Evolutionary conservation across 1,140 invertebrate genomes (phyloP).

Genomic region (Brachionus asplanchnoidis): DNA sequence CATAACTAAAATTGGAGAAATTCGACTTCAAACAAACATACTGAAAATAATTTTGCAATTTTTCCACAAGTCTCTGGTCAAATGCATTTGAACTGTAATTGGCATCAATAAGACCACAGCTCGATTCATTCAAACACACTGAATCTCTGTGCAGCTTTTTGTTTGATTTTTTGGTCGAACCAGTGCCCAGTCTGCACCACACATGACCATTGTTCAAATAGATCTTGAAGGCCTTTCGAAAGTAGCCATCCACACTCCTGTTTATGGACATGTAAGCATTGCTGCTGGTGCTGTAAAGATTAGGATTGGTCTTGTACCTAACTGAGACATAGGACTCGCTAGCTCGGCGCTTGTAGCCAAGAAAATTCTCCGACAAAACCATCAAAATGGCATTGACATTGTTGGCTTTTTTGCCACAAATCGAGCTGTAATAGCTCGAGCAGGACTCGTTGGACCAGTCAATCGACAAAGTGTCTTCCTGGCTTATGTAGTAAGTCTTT

Average conservation of each 20-base stretch:
- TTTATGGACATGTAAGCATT: not conserved
- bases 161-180: not conserved
- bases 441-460: not conserved
- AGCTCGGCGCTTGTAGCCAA: not conserved
- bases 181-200: not conserved
- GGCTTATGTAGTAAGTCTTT: not conserved
- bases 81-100: not conserved
- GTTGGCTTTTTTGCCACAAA: not conserved
- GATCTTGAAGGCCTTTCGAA: not conserved
- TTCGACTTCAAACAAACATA: constrained; percentile 25
- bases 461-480: not conserved
- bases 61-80: not conserved
- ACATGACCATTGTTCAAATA: not conserved
- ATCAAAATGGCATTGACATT: not conserved
- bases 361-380: constrained; percentile 3
- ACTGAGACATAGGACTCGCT: constrained; percentile 12
- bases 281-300: not conserved
- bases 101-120: not conserved
- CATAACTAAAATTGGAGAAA: constrained; percentile 30
- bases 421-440: constrained; percentile 6
- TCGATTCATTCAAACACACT: not conserved
- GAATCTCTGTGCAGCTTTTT: not conserved
- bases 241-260: not conserved
- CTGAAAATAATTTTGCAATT: constrained; percentile 27
- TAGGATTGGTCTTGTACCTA: constrained; percentile 1